Evolutionary conservation across 2,797 vertebrate species (phyloP), one percentile per base, ranked within the genome.

Genomic region (Euthynnus affinis): DNA sequence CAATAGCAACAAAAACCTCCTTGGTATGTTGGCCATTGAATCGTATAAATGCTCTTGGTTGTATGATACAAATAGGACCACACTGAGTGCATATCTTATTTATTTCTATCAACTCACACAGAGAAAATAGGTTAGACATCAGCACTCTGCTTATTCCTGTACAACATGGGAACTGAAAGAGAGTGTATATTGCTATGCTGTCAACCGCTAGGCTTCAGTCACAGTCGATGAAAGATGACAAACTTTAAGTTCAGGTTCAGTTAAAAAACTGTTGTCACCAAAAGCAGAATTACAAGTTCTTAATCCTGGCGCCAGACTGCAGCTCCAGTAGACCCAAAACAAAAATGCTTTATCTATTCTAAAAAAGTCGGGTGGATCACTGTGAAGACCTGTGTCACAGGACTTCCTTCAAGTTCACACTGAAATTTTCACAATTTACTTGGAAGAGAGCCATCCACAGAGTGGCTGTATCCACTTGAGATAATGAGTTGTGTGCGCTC

Each of bases 401-500:
- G 40, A 57, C 56, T 57, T 76, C 53, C n/a, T 44, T 65, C 27
- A 81, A 52, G 25, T 60, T 78, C 29, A 60, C 29, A 42, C 9
- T 10, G 20, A 83, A 27, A 27, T 52, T 9, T 71, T 78, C 12
- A 77, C 63, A 84, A 81, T 84, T 60, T 85, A 52, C 68, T 76
- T 72, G 56, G 72, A 85, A 73, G 52, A 73, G 64, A 78, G 62
- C 44, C 60, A 78, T 67, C 62, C 27, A 51, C 32, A 53, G 56
- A 75, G 73, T 72, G 46, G 20, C 68, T 74, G 69, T 72, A 63
- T 74, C 70, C 85, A 80, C 81, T 86, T 71, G 71, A 82, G 77
- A 78, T 86, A 89, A 87, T 83, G 76, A 82, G 74, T 44, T 77
- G 71, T 80, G 73, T 72, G 61, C 27, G n/a, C 68, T 79, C 29